Evolutionary conservation across 2,888 invertebrate genomes (phyloP), one percentile per base, ranked within the genome.

Genomic region (Theodoxus fluviatilis): DNA sequence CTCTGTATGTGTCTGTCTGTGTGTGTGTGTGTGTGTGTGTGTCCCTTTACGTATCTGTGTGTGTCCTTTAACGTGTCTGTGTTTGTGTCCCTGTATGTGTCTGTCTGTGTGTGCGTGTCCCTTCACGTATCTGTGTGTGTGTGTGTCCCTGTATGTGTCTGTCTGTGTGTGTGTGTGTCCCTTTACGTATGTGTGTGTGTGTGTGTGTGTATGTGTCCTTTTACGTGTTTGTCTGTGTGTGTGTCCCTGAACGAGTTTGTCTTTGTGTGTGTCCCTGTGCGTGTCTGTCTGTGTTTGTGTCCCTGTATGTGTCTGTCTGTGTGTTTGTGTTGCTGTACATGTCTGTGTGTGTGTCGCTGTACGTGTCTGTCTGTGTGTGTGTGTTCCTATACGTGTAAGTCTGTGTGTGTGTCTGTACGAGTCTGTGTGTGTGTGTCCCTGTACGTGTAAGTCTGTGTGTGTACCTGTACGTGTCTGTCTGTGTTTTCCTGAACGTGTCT

Each of bases 1-100:
- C 15, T 25, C 9, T 61, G 6, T 61, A n/a, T 61, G 61, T 61
- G 15, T 61, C n/a, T 35, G 35, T 61, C 35, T 61, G 35, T 61
- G 61, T 33, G 35, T 61, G 61, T 31, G 35, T 35, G 61, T 1
- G 18, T 35, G 61, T 61, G 18, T 61, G 7, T 37, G 35, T 12
- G 43, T 43, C 9, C 43, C 9, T 15, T 12, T 43, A 7, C 43
- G n/a, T n/a, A n/a, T 43, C 7, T 43, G 43, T 15, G 15, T 43
- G 43, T 43, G 43, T 43, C 15, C 15, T 43, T 43, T 4, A 37
- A 37, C 7, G 4, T 31, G 33, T 57, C 6, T 57, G 57, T 57
- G 25, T 61, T 18, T 61, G 6, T 35, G 33, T 18, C 3, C n/a
- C n/a, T 35, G 2, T 61, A 37, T 31, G 4, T 31, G 33, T 57